phyloP scores from a whole-genome alignment of 2,113 vertebrate species.

The Neolamprologus cancellatus region DNA sequence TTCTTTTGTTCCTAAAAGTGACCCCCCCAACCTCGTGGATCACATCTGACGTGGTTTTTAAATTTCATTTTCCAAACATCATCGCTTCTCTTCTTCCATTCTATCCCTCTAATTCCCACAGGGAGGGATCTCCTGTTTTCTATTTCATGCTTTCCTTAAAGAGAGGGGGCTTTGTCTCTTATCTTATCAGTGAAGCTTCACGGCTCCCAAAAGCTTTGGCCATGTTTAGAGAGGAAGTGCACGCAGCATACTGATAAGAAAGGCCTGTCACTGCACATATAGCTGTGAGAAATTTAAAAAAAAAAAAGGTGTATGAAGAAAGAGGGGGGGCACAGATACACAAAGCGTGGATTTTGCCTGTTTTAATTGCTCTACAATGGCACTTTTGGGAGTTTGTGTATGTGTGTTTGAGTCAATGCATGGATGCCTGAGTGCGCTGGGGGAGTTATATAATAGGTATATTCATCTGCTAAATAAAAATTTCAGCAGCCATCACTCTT shows the following conservation, averaged over 20 bases:
- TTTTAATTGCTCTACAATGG: conserved; percentile 40
- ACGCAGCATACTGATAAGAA: conserved; percentile 52
- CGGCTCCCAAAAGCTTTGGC: conserved; percentile 58
- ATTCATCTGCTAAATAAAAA: conserved; percentile 44
- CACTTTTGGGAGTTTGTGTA: conserved; percentile 29
- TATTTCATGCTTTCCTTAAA: conserved; percentile 38
- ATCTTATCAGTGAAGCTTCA: conserved; percentile 55
- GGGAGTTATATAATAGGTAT: conserved; percentile 31
- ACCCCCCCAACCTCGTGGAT: not conserved
- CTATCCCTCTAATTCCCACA: not conserved
- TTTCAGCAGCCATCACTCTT: conserved; percentile 31
- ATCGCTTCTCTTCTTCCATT: not conserved
- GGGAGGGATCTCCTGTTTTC: conserved; percentile 22
- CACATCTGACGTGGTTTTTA: not conserved
- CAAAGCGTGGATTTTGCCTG: not conserved
- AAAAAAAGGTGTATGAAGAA: not conserved
- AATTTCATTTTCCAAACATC: conserved; percentile 11
- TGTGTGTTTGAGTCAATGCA: not conserved
- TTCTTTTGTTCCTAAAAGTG: conserved; percentile 27
- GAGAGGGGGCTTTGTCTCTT: conserved; percentile 44
- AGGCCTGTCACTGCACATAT: not conserved
- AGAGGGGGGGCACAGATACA: not conserved
- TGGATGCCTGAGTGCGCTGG: not conserved
- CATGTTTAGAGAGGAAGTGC: conserved; percentile 54
- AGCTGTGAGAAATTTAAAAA: rapidly evolving